Evolutionary conservation across 2,113 vertebrate genomes (phyloP).

Genomic region (Pachyramphus minor): DNA sequence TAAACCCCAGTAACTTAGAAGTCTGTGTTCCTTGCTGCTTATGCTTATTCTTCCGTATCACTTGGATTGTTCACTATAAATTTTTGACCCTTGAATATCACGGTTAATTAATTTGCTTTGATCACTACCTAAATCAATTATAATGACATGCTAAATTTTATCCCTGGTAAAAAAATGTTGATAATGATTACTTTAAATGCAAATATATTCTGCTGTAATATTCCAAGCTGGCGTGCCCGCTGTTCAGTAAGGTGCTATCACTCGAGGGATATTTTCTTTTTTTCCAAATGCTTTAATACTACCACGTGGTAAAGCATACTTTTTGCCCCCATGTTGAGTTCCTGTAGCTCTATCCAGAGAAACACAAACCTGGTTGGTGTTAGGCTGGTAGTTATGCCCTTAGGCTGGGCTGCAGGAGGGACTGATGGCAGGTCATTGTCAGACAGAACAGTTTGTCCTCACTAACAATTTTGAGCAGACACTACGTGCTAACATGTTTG

Average conservation of each 20-base stretch:
- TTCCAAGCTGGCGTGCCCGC: not conserved
- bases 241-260: not conserved
- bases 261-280: not conserved
- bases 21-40: not conserved
- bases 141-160: not conserved
- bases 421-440: not conserved
- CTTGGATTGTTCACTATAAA: not conserved
- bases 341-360: not conserved
- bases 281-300: not conserved
- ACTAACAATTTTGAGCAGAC: not conserved
- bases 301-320: not conserved
- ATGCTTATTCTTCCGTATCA: not conserved
- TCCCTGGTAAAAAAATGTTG: not conserved
- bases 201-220: slow-evolving; percentile 24
- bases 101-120: slow-evolving; percentile 40
- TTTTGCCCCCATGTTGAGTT: not conserved
- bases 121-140: slow-evolving; percentile 15
- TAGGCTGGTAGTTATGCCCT: not conserved
- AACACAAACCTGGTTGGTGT: not conserved
- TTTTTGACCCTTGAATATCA: slow-evolving; percentile 15
- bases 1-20: not conserved
- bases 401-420: not conserved
- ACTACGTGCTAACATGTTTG: not conserved
- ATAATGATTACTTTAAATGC: slow-evolving; percentile 12
- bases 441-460: not conserved